Conservation (phyloP, 2,888 invertebrate genomes). For the Drosophila emarginata region DNA sequence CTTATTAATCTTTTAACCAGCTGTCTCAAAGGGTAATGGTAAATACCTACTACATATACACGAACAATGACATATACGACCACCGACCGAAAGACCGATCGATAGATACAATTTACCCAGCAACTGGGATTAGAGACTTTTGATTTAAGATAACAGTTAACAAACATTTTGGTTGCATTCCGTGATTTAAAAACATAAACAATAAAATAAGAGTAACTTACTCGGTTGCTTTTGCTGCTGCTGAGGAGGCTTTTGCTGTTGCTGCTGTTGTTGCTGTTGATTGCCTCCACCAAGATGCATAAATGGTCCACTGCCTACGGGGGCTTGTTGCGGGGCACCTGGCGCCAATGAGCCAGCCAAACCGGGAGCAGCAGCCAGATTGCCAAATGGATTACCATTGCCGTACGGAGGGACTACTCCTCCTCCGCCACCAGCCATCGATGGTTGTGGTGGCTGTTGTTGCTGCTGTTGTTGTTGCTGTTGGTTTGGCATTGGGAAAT, state of each 20-base stretch:
- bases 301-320: constrained; percentile 80
- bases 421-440: constrained; percentile 71
- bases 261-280: constrained; percentile 79
- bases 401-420: constrained; percentile 75
- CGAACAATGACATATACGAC: too few relatives aligned
- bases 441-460: constrained; percentile 56
- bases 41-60: neutral
- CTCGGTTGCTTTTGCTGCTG: constrained; percentile 85
- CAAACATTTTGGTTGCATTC: neutral
- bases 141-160: too few relatives aligned
- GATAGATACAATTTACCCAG: too few relatives aligned
- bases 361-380: constrained; percentile 83
- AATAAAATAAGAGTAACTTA: constrained; percentile 83
- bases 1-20: neutral
- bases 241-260: constrained; percentile 79
- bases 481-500: constrained; percentile 86
- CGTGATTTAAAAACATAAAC: neutral
- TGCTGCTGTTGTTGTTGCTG: constrained; percentile 55
- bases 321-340: constrained; percentile 62
- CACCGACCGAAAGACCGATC: too few relatives aligned
- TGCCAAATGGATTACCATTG: constrained; percentile 81
- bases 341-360: constrained; percentile 79
- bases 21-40: neutral
- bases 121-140: too few relatives aligned
- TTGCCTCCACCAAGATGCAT: constrained; percentile 74